phyloP scores from a whole-genome alignment of 1,140 invertebrate species.

The Batillaria attramentaria region DNA sequence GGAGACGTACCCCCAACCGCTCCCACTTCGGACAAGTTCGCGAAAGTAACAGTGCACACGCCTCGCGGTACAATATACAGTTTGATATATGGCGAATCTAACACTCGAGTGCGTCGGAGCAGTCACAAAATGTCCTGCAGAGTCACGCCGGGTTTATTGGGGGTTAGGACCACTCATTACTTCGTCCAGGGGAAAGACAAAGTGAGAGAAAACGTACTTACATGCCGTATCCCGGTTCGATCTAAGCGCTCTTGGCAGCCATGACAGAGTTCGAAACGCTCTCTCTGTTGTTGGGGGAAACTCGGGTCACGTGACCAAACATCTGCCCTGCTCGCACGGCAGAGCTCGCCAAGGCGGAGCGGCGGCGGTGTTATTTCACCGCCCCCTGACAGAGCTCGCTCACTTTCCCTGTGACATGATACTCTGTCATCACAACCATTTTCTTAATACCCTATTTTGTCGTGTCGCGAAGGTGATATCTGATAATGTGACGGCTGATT shows the following conservation, averaged over 20 bases:
- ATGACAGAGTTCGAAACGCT: constrained; percentile 20
- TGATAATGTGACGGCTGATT: background rate
- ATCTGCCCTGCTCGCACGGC: background rate
- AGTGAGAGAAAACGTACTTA: constrained; percentile 18
- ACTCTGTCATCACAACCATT: background rate
- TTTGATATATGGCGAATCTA: constrained; percentile 6
- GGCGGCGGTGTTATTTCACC: background rate
- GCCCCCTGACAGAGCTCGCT: background rate
- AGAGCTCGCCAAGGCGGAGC: background rate
- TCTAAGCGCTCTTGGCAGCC: constrained; percentile 1
- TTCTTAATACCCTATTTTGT: background rate
- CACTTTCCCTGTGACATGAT: background rate
- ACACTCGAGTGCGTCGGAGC: background rate
- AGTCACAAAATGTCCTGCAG: background rate
- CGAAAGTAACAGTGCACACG: background rate
- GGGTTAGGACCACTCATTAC: background rate
- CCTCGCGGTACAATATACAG: background rate
- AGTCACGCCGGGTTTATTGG: background rate
- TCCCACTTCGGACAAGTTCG: background rate
- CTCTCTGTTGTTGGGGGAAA: constrained; percentile 26
- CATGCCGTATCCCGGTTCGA: background rate
- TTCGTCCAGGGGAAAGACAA: background rate
- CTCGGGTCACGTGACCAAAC: constrained; percentile 14
- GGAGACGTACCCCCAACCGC: background rate
- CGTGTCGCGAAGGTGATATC: background rate